These are phyloP conservation scores for Diachasma alloeum DNA, from an alignment of 1,140 invertebrate species.

Conservation along the genomic window DNA sequence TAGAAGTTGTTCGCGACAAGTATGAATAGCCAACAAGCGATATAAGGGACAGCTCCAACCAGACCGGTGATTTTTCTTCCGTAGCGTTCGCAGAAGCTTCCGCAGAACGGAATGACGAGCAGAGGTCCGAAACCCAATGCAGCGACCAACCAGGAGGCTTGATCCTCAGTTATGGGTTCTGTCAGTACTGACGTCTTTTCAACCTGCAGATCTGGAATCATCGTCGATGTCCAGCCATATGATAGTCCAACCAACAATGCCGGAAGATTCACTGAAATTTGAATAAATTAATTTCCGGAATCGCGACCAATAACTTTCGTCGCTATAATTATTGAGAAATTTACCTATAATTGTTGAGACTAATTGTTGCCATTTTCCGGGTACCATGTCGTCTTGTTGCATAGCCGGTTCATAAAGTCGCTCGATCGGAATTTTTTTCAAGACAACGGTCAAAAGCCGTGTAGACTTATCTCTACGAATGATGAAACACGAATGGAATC, in stretches of 20 bases:
- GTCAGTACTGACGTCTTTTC: slow-evolving; percentile 53
- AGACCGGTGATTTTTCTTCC: slow-evolving; percentile 57
- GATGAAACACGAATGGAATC: too few species aligned
- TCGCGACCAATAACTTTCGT: too few species aligned
- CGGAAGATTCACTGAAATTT: slow-evolving; percentile 62
- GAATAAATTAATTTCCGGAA: too few species aligned
- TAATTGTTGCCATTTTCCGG: background rate
- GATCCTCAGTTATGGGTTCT: slow-evolving; percentile 58
- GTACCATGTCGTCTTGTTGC: background rate
- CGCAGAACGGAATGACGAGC: slow-evolving; percentile 44
- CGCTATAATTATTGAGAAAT: background rate
- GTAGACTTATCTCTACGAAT: background rate
- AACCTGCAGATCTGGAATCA: slow-evolving; percentile 59
- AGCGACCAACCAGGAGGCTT: slow-evolving; percentile 63
- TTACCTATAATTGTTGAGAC: slow-evolving; percentile 39
- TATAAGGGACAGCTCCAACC: slow-evolving; percentile 41
- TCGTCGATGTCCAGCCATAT: slow-evolving; percentile 67
- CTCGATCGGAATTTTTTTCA: background rate
- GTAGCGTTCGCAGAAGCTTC: slow-evolving; percentile 50
- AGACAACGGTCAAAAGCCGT: background rate
- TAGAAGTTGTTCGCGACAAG: slow-evolving; percentile 47
- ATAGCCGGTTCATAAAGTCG: background rate
- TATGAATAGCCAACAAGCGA: slow-evolving; percentile 55
- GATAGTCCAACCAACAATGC: slow-evolving; percentile 64
- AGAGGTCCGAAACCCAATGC: slow-evolving; percentile 53